These are phyloP conservation scores for Diacarnus erythraeanus DNA, from an alignment of 37 sponge, comb jelly and placozoan species.

Conservation along the genomic window DNA sequence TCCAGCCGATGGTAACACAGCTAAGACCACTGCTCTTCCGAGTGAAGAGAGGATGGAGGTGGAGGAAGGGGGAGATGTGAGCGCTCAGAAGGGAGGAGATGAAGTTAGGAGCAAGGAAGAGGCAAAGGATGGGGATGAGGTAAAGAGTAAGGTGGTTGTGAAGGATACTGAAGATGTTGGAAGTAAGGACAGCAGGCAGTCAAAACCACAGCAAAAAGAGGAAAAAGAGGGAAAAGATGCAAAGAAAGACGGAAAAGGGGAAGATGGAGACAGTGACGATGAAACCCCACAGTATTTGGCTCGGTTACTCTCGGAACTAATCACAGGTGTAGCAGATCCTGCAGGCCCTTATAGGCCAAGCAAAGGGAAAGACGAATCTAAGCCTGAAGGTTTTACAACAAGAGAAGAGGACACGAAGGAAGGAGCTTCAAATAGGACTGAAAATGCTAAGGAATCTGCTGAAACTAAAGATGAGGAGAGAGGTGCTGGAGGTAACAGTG, in stretches of 20 bases:
- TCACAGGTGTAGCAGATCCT: slow-evolving; percentile 17
- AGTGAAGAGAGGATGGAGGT: not conserved
- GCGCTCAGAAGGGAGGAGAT: not conserved
- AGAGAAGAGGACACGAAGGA: not conserved
- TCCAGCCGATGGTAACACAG: not conserved
- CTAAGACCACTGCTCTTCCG: not conserved
- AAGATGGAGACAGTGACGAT: slow-evolving; percentile 25
- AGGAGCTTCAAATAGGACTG: not conserved
- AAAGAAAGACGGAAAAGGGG: slow-evolving; percentile 13
- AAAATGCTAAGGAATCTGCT: not conserved
- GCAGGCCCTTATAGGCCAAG: not conserved
- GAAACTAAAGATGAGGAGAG: not conserved
- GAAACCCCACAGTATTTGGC: slow-evolving; percentile 11
- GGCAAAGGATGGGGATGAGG: slow-evolving; percentile 10
- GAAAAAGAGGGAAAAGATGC: not conserved
- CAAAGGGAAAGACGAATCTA: not conserved
- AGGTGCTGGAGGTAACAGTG: not conserved
- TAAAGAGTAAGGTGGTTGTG: not conserved
- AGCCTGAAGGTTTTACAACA: not conserved
- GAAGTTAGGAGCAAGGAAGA: not conserved
- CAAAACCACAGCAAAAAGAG: not conserved
- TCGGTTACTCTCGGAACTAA: slow-evolving; percentile 7
- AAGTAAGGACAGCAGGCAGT: not conserved
- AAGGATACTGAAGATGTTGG: not conserved
- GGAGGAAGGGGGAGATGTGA: not conserved